Conservation (phyloP, 1,140 invertebrate genomes). For the Lucilia sericata region DNA sequence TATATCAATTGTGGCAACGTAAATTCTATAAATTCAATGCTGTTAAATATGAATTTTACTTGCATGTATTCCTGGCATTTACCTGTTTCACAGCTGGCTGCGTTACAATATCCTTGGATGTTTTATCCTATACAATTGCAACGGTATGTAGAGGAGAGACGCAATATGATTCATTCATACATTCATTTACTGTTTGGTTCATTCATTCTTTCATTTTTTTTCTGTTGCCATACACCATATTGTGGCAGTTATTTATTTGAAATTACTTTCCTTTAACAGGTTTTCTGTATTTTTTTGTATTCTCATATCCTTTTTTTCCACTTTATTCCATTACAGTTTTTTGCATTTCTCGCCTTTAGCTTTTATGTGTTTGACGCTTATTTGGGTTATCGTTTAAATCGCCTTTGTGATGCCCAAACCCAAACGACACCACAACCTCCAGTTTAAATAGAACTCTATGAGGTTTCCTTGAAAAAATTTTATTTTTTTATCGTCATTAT, state of each 20-base stretch:
- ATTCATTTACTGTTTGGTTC: too few relatives aligned
- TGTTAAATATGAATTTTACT: conserved; percentile 34
- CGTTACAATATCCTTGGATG: conserved; percentile 30
- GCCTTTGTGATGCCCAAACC: conserved; percentile 32
- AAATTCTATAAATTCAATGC: conserved; percentile 36
- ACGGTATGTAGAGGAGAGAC: conserved; percentile 7
- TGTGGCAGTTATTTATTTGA: conserved; percentile 16
- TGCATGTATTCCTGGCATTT: conserved; percentile 22
- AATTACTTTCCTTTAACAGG: conserved; percentile 13
- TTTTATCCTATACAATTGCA: conserved; percentile 29
- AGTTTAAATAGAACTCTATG: not conserved
- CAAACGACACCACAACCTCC: conserved; percentile 13
- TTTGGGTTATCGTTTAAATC: conserved; percentile 27
- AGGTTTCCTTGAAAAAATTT: not conserved
- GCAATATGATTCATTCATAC: too few relatives aligned
- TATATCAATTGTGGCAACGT: conserved; percentile 28
- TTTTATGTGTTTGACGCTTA: conserved; percentile 32
- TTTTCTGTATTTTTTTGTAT: not conserved
- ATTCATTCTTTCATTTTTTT: too few relatives aligned
- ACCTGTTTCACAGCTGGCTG: not conserved
- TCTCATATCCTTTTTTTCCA: not conserved
- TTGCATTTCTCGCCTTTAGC: conserved; percentile 28
- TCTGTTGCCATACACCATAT: not conserved
- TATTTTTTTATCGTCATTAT: not conserved
- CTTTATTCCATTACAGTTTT: conserved; percentile 37